Evolutionary conservation across 2,113 vertebrate genomes (phyloP), one percentile per base, ranked within the genome.

Genomic region (Onychostruthus taczanowskii): DNA sequence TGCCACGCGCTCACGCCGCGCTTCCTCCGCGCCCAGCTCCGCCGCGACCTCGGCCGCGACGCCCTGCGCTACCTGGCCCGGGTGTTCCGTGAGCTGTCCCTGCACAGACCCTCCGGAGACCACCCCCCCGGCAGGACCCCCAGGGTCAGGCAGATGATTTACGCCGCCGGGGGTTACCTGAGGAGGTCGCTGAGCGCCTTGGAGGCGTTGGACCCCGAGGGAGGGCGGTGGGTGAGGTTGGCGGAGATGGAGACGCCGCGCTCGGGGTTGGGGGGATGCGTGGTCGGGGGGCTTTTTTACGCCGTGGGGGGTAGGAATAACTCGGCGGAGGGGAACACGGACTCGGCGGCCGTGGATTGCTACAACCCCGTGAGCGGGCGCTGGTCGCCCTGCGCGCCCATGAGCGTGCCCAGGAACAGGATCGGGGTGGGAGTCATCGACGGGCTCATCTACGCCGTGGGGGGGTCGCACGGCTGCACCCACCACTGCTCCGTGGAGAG

Each of bases 301-400:
- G 99, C 99, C 0, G 99, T 99, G 1, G 99, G 99, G 0, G 99
- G 99, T 2, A 94, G 99, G 19, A 99, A 99, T 86, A 99, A 99
- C 20, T 98, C 99, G 0, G 99, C 99, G 0, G 99, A 99, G 0
- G 99, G 99, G 27, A 99, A 99, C 97, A 99, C 98, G 94, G 99
- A 99, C 96, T 99, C 99, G 2, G 98, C 96, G 6, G 97, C 99
- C 12, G 87, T 99, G 87, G 99, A 99, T 73, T 99, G 99, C 78
- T 99, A 99, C 96, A 99, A 99, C 85, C 99, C 99, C 49, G 99
- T 99, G 98, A 99, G 98, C 95, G 98, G 99, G 96, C 98, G 97
- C 79, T 99, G 99, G 99, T 98, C 98, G 2, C 98, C 98, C 6
- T 99, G 99, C 7, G 97, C 99, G 0, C 97, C 99, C 21, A 99